Base-by-base conservation (phyloP, 2,797 vertebrate species). In the Spizella passerina region DNA sequence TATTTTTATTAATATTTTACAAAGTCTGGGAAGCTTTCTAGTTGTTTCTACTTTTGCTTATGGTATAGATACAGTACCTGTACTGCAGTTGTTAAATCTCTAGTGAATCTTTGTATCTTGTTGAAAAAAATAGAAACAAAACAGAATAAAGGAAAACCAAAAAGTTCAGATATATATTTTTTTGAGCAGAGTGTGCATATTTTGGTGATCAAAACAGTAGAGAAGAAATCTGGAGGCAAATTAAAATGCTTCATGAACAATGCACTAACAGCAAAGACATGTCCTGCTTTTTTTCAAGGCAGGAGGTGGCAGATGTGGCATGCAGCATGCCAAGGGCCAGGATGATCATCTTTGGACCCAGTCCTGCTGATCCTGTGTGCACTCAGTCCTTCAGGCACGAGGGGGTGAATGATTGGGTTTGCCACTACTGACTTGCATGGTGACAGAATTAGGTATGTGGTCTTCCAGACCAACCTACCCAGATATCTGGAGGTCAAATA, bases 351-450 rank as follows among this genome's bases (percentile, higher is more conserved):
- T 75, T 24, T 34, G 27, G 36, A 30, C 2, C 6, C 1, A 2
- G 30, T 50, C 60, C 56, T 64, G 27, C 36, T 38, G 41, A 27
- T 70, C 46, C 24, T 39, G 16, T 46, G 63, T 29, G 15, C 29
- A 23, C 2, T 2, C 27, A 63, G 5, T 63, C 44, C 27, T 7
- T 4, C 2, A 4, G n/a, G 49, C 32, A 72, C 0, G 0, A 59
- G 20, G 36, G 23, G 3, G 5, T 29, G n/a, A 32, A 50, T 36
- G 59, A 22, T 4, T 57, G 5, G 20, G 14, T 86, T 82, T 76
- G 56, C 52, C 41, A 6, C 34, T 43, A 8, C 29, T 82, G 64
- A 30, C 16, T 69, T 44, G 39, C 16, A 34, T 5, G 7, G 38
- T 34, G 68, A 34, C 30, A 30, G 49, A 49, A 11, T 46, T 38